Percentiles rank a stretch among this genome's conserved stretches.
Conservation (phyloP, 2,888 invertebrate species). For the Chrysina gloriosa region DNA sequence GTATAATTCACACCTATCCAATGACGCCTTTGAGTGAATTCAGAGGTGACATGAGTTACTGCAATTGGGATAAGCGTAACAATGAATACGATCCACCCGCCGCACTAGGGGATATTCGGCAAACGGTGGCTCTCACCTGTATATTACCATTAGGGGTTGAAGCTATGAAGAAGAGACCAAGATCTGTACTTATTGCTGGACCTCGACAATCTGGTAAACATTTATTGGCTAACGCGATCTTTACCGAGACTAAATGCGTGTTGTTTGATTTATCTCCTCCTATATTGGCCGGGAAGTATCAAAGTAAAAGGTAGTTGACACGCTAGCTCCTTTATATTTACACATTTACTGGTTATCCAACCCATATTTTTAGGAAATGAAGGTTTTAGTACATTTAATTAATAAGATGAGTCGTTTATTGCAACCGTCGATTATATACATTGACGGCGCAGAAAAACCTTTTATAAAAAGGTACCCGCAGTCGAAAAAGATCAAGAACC, state of each 20-base stretch:
- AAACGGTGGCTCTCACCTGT: slow-evolving; percentile 72
- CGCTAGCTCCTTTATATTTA: too few relatives aligned
- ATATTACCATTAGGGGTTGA: slow-evolving; percentile 65
- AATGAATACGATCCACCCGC: slow-evolving; percentile 65
- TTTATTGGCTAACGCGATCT: slow-evolving; percentile 78
- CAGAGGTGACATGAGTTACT: slow-evolving; percentile 76
- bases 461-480: slow-evolving; percentile 74
- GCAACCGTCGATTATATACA: slow-evolving; percentile 80
- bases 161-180: slow-evolving; percentile 62
- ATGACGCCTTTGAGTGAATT: slow-evolving; percentile 71
- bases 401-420: slow-evolving; percentile 74
- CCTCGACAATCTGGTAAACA: slow-evolving; percentile 78
- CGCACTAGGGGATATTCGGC: slow-evolving; percentile 72
- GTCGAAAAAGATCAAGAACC: slow-evolving; percentile 75
- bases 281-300: slow-evolving; percentile 76
- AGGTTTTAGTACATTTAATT: slow-evolving; percentile 74
- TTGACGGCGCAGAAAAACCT: slow-evolving; percentile 75
- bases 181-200: slow-evolving; percentile 77
- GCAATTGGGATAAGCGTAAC: slow-evolving; percentile 68
- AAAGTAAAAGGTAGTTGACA: slow-evolving; percentile 75
- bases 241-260: slow-evolving; percentile 79
- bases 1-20: slow-evolving; percentile 76
- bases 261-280: slow-evolving; percentile 81
- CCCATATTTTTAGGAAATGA: slow-evolving; percentile 65
- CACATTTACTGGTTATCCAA: too few relatives aligned